These are phyloP conservation scores for Archocentrus centrarchus DNA, from an alignment of 2,113 vertebrate genomes.

Conservation along the genomic window DNA sequence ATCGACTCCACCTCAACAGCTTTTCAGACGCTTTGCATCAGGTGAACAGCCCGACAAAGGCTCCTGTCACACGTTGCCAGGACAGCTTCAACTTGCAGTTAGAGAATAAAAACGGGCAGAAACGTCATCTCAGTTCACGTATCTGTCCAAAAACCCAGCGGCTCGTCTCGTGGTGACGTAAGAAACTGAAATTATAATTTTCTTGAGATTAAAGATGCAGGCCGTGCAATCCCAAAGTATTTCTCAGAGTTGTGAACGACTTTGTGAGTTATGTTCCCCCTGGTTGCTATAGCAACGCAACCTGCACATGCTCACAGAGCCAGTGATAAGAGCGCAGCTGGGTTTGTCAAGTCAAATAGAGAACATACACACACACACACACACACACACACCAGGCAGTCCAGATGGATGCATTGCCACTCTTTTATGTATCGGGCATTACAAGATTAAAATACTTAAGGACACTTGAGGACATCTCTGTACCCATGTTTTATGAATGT, in stretches of 20 bases:
- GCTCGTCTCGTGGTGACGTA: background rate
- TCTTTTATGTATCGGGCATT: background rate
- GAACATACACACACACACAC: background rate
- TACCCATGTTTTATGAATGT: background rate
- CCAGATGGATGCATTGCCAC: background rate
- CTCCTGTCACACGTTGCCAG: background rate
- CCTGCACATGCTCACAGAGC: background rate
- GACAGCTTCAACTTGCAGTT: background rate
- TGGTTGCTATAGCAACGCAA: conserved; percentile 23
- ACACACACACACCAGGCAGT: background rate
- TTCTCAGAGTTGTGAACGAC: background rate
- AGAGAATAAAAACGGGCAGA: background rate
- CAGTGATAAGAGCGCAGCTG: conserved; percentile 32
- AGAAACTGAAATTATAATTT: background rate
- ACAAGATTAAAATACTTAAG: background rate
- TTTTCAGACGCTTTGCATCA: conserved; percentile 35
- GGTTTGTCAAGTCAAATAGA: background rate
- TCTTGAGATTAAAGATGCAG: background rate
- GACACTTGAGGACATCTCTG: background rate
- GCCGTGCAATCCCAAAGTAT: background rate
- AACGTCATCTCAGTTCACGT: background rate
- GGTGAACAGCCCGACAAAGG: conserved; percentile 32
- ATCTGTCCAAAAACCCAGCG: background rate
- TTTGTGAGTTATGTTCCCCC: conserved; percentile 15
- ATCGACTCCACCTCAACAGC: conserved; percentile 15